Conservation (phyloP, 2,113 vertebrate genomes). For the Grus americana region DNA sequence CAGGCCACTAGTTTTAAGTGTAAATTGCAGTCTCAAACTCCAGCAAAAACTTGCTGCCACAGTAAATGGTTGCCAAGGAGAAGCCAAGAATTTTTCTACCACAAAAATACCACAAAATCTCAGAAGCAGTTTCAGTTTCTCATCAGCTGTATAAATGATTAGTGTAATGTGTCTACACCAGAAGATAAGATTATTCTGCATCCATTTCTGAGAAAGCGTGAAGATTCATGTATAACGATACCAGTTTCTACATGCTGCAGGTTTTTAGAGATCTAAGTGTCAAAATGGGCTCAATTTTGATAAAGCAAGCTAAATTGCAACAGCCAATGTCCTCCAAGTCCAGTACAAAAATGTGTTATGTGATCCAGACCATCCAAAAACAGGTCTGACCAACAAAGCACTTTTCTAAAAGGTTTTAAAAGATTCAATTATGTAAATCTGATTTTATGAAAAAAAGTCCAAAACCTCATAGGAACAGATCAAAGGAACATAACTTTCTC, state of each 20-base stretch:
- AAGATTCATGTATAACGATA: constrained; percentile 25
- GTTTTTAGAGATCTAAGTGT: constrained; percentile 11
- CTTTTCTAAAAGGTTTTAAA: constrained; percentile 19
- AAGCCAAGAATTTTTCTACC: constrained; percentile 80
- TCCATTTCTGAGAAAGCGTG: constrained; percentile 38
- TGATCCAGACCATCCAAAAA: constrained; percentile 33
- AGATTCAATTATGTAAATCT: constrained; percentile 4
- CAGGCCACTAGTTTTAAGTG: constrained; percentile 84
- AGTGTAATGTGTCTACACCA: constrained; percentile 62
- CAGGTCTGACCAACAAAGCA: constrained; percentile 38
- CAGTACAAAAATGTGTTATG: constrained; percentile 24
- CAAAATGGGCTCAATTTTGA: constrained; percentile 48
- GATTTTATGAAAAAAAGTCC: constrained; percentile 46
- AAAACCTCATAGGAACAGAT: constrained; percentile 24
- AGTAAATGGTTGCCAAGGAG: constrained; percentile 78
- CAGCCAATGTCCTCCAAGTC: constrained; percentile 49
- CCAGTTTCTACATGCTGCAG: constrained; percentile 41
- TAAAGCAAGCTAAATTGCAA: constrained; percentile 59
- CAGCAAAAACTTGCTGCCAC: constrained; percentile 79
- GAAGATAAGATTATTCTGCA: constrained; percentile 50
- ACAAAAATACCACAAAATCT: constrained; percentile 81
- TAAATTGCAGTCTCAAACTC: constrained; percentile 81
- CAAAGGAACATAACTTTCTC: constrained; percentile 20
- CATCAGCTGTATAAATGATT: constrained; percentile 67
- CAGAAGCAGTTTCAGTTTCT: constrained; percentile 76